A percentile compares a stretch with the other conserved stretches of the same genome.
These are phyloP conservation scores for Caenorhabditis brenneri DNA, from an alignment of 1,140 invertebrate genomes.

Conservation along the genomic window DNA sequence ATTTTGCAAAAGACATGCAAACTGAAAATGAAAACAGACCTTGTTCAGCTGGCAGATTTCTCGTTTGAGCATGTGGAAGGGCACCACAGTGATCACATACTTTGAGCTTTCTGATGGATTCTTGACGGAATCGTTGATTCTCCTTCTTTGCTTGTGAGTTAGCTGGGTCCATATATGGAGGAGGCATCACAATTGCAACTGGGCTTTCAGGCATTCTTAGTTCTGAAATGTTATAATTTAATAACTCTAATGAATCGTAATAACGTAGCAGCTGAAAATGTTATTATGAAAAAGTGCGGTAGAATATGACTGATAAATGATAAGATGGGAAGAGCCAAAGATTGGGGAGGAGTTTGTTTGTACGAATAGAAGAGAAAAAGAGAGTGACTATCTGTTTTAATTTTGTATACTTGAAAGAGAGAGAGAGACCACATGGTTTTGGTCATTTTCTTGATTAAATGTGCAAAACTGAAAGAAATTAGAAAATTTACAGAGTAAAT, in stretches of 20 bases:
- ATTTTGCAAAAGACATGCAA: too few relatives aligned
- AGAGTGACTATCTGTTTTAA: not conserved
- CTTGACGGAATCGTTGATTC: not conserved
- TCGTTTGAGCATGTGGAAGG: not conserved
- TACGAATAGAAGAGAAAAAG: not conserved
- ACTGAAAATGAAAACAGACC: not conserved
- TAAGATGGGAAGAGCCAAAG: not conserved
- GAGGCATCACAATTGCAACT: slow-evolving; percentile 38
- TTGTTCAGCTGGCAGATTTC: slow-evolving; percentile 7
- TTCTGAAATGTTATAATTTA: not conserved
- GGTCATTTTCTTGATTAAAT: too few relatives aligned
- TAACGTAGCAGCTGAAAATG: not conserved
- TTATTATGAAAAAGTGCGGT: not conserved
- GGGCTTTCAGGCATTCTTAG: slow-evolving; percentile 7
- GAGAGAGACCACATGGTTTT: too few relatives aligned
- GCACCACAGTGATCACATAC: slow-evolving; percentile 17
- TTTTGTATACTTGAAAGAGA: not conserved
- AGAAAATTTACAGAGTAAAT: too few relatives aligned
- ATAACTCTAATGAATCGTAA: not conserved
- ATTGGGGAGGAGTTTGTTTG: not conserved
- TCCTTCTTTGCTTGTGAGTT: slow-evolving; percentile 26
- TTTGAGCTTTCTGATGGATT: slow-evolving; percentile 5
- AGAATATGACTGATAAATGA: not conserved
- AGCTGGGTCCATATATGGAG: slow-evolving; percentile 49
- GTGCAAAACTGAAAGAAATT: too few relatives aligned